Evolutionary conservation across 2,113 vertebrate genomes (phyloP).

Genomic region (Gnathonemus longibarbis): DNA sequence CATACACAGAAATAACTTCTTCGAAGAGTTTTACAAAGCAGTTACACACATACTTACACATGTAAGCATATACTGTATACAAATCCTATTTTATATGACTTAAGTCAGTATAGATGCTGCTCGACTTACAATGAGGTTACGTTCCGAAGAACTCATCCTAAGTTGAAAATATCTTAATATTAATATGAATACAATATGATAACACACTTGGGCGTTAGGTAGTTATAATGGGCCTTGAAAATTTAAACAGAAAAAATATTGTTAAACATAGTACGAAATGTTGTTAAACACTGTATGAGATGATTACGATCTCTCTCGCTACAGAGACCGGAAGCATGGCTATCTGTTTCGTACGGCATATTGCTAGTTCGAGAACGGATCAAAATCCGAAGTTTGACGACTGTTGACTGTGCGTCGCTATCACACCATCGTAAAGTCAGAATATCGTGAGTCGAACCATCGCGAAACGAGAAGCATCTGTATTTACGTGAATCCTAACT

Average conservation of each 20-base stretch:
- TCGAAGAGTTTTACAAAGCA: neutral
- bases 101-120: neutral
- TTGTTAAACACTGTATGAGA: neutral
- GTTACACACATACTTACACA: neutral
- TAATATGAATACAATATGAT: neutral
- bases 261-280: too few species aligned
- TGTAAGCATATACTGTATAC: neutral
- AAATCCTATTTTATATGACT: neutral
- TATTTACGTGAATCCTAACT: neutral
- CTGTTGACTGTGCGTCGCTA: neutral
- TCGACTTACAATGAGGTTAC: neutral
- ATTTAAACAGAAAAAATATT: neutral
- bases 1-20: neutral
- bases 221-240: neutral
- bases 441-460: neutral
- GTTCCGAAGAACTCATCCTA: neutral
- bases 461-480: neutral
- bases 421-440: neutral
- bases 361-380: neutral
- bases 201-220: neutral
- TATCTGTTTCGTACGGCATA: neutral
- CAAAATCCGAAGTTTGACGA: neutral
- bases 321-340: neutral
- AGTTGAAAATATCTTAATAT: neutral
- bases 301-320: neutral